Percentiles rank a stretch among this genome's conserved stretches.
Conservation (phyloP, 2,888 invertebrate species). For the Eristalis pertinax region DNA sequence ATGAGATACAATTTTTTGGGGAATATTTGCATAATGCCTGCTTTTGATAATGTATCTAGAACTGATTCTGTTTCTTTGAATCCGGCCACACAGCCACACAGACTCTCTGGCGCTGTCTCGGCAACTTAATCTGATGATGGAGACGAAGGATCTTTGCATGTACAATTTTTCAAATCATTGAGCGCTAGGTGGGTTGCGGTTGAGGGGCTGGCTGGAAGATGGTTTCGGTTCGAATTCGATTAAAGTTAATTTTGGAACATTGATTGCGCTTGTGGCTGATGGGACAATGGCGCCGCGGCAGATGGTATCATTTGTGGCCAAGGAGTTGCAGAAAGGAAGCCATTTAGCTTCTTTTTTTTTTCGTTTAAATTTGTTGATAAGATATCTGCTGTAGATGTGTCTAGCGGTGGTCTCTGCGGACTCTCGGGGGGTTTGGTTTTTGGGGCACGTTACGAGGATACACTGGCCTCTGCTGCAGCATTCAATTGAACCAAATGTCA, state of each 20-base stretch:
- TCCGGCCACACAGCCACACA: not conserved
- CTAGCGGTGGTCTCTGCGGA: no score
- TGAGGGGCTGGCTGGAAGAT: not conserved
- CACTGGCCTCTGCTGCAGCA: no score
- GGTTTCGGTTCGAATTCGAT: constrained; percentile 39
- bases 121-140: constrained; percentile 50
- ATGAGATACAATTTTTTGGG: constrained; percentile 33
- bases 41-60: constrained; percentile 60
- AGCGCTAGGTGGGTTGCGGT: constrained; percentile 12
- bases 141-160: constrained; percentile 36
- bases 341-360: not conserved
- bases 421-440: no score
- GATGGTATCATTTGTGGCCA: not conserved
- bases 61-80: constrained; percentile 36
- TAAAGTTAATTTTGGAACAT: constrained; percentile 42
- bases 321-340: not conserved
- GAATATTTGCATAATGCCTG: constrained; percentile 65
- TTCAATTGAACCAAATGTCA: no score
- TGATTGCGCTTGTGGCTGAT: constrained; percentile 33
- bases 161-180: constrained; percentile 54
- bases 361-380: no score
- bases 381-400: no score
- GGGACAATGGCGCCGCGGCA: not conserved
- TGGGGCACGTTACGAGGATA: no score
- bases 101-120: not conserved